Evolutionary conservation across 2,797 vertebrate species (phyloP).

Genomic region (Schizopygopsis pylzovi): DNA sequence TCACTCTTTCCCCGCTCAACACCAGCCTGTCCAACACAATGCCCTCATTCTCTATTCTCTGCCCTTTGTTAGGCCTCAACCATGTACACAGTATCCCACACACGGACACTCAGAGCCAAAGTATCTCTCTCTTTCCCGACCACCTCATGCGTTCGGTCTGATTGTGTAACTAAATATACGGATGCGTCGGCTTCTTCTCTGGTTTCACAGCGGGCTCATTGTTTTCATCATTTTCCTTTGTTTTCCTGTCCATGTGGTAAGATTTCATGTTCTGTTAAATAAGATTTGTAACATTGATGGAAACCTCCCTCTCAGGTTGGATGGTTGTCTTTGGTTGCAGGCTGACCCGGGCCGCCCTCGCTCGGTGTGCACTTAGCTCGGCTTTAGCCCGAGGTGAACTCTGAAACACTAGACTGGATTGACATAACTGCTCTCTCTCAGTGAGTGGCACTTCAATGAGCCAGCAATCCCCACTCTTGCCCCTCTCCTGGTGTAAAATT

Average conservation of each 20-base stretch:
- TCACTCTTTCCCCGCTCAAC: slow-evolving; percentile 52
- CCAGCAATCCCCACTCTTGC: slow-evolving; percentile 22
- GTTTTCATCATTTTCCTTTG: slow-evolving; percentile 45
- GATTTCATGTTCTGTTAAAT: slow-evolving; percentile 36
- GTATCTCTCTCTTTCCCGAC: slow-evolving; percentile 21
- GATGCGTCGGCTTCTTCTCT: slow-evolving; percentile 32
- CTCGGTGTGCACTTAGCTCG: slow-evolving; percentile 33
- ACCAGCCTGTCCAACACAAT: slow-evolving; percentile 24
- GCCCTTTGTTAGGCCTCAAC: slow-evolving; percentile 17
- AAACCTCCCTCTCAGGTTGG: slow-evolving; percentile 40
- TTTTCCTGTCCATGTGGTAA: slow-evolving; percentile 38
- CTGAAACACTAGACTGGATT: slow-evolving; percentile 42
- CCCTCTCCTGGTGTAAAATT: slow-evolving; percentile 19
- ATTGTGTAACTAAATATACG: slow-evolving; percentile 49
- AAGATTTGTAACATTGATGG: slow-evolving; percentile 38
- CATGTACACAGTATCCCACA: slow-evolving; percentile 32
- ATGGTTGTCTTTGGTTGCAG: slow-evolving; percentile 43
- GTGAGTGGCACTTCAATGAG: slow-evolving; percentile 44
- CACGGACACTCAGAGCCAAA: slow-evolving; percentile 11
- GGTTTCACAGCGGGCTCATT: slow-evolving; percentile 20
- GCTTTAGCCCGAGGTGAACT: slow-evolving; percentile 46
- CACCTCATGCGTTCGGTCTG: slow-evolving; percentile 36
- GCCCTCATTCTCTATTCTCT: slow-evolving; percentile 29
- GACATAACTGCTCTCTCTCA: slow-evolving; percentile 29
- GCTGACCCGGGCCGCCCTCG: slow-evolving; percentile 27